Evolutionary conservation across 2,888 invertebrate genomes (phyloP).

Genomic region (Ichneumoninae sp.): DNA sequence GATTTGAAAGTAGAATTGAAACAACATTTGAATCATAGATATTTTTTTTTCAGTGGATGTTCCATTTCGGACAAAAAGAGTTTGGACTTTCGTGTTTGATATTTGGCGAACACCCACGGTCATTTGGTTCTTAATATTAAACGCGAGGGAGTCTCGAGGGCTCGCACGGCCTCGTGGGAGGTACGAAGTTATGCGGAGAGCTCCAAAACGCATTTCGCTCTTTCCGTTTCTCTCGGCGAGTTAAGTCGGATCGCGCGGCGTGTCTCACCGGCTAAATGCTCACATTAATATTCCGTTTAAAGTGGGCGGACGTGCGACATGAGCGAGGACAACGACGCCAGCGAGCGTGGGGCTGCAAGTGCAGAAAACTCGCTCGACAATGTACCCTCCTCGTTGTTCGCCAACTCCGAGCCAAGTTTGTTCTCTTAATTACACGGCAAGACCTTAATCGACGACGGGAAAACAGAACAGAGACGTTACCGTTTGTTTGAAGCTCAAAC

Average conservation of each 20-base stretch:
- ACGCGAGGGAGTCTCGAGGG: background rate
- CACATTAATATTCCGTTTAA: conserved; percentile 79
- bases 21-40: too few species aligned
- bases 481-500: background rate
- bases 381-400: background rate
- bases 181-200: conserved; percentile 18
- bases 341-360: conserved; percentile 50
- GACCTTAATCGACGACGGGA: background rate
- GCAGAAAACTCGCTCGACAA: conserved; percentile 16
- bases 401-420: background rate
- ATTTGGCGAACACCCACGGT: conserved; percentile 15
- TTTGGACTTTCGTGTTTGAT: background rate
- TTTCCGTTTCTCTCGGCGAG: conserved; percentile 30
- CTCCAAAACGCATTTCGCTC: conserved; percentile 9
- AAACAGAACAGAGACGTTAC: background rate
- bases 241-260: conserved; percentile 58
- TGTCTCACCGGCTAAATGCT: conserved; percentile 78
- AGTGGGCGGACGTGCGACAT: conserved; percentile 82
- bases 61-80: background rate
- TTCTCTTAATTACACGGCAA: background rate
- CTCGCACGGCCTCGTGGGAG: conserved; percentile 34
- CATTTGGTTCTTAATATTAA: conserved; percentile 7
- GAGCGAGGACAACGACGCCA: conserved; percentile 72
- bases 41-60: too few species aligned
- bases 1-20: too few species aligned